phyloP scores from a whole-genome alignment of 2,888 invertebrate species.

The Itoplectis maculator region DNA sequence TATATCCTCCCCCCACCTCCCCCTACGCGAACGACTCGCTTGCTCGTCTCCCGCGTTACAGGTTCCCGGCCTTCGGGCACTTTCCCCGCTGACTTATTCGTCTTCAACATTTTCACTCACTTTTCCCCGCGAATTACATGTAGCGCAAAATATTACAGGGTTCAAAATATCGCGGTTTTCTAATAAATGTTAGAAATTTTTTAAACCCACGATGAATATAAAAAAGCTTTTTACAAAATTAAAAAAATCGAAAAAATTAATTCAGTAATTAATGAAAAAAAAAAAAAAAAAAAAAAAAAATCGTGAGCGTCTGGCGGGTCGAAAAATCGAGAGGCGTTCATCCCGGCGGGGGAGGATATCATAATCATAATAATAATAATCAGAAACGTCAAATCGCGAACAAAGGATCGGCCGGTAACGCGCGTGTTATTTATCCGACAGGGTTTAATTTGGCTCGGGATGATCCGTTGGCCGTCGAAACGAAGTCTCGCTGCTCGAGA shows the following conservation, averaged over 20 bases:
- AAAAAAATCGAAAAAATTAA: conserved; percentile 2
- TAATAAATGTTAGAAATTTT: too few species aligned
- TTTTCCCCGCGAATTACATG: neutral
- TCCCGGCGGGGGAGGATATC: conserved; percentile 61
- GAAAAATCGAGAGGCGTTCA: conserved; percentile 38
- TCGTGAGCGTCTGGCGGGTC: neutral
- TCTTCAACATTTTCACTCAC: conserved; percentile 54
- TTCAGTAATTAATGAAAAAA: neutral
- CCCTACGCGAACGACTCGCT: conserved; percentile 43
- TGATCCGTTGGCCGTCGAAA: conserved; percentile 70
- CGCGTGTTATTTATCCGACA: conserved; percentile 84
- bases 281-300: too few species aligned
- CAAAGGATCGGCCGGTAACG: conserved; percentile 79
- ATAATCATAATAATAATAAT: conserved; percentile 81
- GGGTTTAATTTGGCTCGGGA: conserved; percentile 83
- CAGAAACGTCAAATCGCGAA: conserved; percentile 82
- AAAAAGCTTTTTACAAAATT: too few species aligned
- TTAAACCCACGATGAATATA: too few species aligned
- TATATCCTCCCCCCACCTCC: conserved; percentile 59
- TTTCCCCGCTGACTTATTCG: conserved; percentile 51
- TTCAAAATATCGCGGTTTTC: neutral
- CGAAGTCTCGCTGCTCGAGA: conserved; percentile 61
- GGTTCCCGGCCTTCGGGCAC: conserved; percentile 52
- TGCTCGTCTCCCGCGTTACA: conserved; percentile 45
- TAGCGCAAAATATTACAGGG: conserved; percentile 8